Conservation (phyloP, 2,888 invertebrate species). For the Tenodera sinensis region DNA sequence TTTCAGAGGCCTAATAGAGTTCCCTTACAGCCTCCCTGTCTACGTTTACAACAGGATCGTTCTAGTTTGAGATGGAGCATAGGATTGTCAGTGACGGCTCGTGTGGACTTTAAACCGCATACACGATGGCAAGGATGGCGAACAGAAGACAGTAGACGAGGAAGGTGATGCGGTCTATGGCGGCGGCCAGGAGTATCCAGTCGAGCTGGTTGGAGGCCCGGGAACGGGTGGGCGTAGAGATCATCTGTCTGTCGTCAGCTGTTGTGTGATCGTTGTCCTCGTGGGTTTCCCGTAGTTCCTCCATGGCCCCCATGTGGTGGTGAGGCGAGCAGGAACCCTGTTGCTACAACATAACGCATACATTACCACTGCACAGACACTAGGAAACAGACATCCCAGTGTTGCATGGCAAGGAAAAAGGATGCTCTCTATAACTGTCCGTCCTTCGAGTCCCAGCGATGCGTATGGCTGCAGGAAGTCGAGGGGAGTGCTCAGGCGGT, state of each 20-base stretch:
- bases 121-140: slow-evolving; percentile 50
- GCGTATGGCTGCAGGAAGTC: too few species aligned
- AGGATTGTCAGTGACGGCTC: too few species aligned
- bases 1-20: too few species aligned
- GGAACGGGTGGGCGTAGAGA: slow-evolving; percentile 21
- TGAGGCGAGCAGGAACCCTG: background rate
- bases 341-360: background rate
- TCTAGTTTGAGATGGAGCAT: too few species aligned
- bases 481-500: too few species aligned
- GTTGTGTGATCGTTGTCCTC: slow-evolving; percentile 40
- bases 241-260: slow-evolving; percentile 45
- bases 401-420: too few species aligned
- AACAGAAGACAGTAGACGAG: slow-evolving; percentile 54
- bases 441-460: too few species aligned
- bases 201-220: slow-evolving; percentile 44
- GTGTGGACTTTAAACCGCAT: slow-evolving; percentile 43
- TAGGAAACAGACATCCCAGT: too few species aligned
- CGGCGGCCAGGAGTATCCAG: slow-evolving; percentile 61
- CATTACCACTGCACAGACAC: too few species aligned
- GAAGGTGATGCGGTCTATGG: slow-evolving; percentile 60
- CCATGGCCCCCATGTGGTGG: slow-evolving; percentile 32
- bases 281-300: slow-evolving; percentile 47
- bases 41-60: too few species aligned
- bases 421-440: too few species aligned
- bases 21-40: too few species aligned